phyloP scores from a whole-genome alignment of 1,140 invertebrate species.

The Lethrus apterus region DNA sequence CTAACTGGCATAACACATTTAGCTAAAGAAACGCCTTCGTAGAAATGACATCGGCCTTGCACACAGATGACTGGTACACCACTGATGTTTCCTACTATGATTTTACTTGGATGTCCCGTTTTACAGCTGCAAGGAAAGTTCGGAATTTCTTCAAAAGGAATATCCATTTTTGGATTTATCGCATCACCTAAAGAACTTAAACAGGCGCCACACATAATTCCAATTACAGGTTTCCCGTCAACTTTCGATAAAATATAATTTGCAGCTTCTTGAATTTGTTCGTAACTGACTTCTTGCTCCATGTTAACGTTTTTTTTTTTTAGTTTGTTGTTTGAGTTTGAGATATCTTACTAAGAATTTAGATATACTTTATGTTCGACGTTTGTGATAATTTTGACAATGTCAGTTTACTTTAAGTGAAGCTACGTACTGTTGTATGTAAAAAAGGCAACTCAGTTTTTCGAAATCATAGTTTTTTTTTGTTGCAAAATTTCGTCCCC shows the following conservation, averaged over 20 bases:
- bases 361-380: too few relatives aligned
- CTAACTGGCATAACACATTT: constrained; percentile 87
- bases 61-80: constrained; percentile 79
- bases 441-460: too few relatives aligned
- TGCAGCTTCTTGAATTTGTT: constrained; percentile 66
- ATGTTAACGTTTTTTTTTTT: too few relatives aligned
- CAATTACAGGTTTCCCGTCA: constrained; percentile 75
- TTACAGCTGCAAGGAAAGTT: constrained; percentile 85
- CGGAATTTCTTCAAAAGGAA: constrained; percentile 82
- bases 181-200: constrained; percentile 71
- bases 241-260: constrained; percentile 64
- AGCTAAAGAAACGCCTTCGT: constrained; percentile 87
- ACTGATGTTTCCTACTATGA: constrained; percentile 77
- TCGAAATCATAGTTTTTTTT: too few relatives aligned
- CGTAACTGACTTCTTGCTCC: too few relatives aligned
- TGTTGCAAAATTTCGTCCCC: too few relatives aligned
- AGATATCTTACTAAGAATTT: too few relatives aligned
- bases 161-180: constrained; percentile 60
- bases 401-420: too few relatives aligned
- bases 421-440: too few relatives aligned
- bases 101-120: constrained; percentile 74
- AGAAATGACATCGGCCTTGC: constrained; percentile 91
- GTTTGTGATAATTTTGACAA: too few relatives aligned
- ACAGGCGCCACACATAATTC: constrained; percentile 89
- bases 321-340: too few relatives aligned